Conservation (phyloP, 2,797 vertebrate species). For the Clamator glandarius region DNA sequence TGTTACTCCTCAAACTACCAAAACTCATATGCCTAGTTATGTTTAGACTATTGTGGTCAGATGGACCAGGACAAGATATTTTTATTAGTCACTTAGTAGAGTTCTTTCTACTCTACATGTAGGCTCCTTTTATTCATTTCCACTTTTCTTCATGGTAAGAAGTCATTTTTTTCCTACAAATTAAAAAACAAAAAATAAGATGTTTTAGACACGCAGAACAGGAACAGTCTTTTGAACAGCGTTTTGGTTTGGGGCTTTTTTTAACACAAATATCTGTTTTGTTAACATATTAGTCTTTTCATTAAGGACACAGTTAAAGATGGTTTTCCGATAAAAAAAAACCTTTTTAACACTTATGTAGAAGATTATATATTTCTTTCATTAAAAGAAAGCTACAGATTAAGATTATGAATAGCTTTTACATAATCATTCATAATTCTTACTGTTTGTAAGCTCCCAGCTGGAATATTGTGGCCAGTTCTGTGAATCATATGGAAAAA, state of each 20-base stretch:
- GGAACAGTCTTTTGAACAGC: not conserved
- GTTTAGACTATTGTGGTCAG: not conserved
- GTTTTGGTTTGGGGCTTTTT: not conserved
- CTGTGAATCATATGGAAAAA: not conserved
- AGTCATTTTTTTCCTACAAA: not conserved
- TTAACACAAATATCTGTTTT: not conserved
- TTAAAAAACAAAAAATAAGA: not conserved
- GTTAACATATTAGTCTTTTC: not conserved
- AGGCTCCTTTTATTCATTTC: not conserved
- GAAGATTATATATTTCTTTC: not conserved
- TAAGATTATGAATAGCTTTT: not conserved
- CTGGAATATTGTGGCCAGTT: not conserved
- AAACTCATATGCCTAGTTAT: not conserved
- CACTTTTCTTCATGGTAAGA: not conserved
- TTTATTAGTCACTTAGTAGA: not conserved
- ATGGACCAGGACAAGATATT: not conserved
- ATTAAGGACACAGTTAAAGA: not conserved
- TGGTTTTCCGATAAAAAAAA: not conserved
- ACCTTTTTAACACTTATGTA: not conserved
- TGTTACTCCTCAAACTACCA: not conserved
- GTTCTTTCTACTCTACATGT: not conserved
- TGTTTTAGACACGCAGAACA: not conserved
- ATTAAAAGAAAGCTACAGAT: not conserved
- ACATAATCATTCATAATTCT: not conserved
- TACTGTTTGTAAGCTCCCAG: not conserved